phyloP scores from a whole-genome alignment of 2,888 invertebrate species.

The Orthosia cruda region DNA sequence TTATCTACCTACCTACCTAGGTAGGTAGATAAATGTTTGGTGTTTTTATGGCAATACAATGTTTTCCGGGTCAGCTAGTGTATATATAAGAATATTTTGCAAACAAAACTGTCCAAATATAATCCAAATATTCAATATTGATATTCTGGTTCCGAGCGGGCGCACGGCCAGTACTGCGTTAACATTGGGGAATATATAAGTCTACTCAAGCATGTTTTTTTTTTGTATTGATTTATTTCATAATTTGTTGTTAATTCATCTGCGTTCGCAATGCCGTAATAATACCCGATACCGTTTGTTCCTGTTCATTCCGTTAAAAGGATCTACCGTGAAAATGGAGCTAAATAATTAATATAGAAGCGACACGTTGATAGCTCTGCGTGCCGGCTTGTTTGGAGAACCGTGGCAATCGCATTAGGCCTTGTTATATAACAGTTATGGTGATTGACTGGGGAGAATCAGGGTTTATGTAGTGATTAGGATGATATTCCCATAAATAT shows the following conservation, averaged over 20 bases:
- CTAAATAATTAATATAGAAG: constrained; percentile 55
- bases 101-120: too few relatives aligned
- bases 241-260: not conserved
- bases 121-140: too few relatives aligned
- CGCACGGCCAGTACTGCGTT: too few relatives aligned
- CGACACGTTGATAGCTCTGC: constrained; percentile 49
- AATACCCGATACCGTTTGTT: constrained; percentile 54
- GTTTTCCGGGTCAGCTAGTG: too few relatives aligned
- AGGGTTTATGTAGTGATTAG: constrained; percentile 11
- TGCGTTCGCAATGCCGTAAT: not conserved
- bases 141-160: too few relatives aligned
- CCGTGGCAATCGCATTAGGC: constrained; percentile 50
- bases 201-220: too few relatives aligned
- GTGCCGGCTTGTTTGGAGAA: constrained; percentile 55
- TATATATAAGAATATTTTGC: too few relatives aligned
- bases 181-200: too few relatives aligned
- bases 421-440: constrained; percentile 58
- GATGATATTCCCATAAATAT: not conserved
- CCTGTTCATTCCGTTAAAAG: constrained; percentile 51
- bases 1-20: too few relatives aligned
- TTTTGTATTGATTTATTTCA: too few relatives aligned
- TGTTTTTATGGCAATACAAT: too few relatives aligned
- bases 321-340: constrained; percentile 54
- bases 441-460: constrained; percentile 45
- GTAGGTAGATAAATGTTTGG: too few relatives aligned